Evolutionary conservation across 2,888 invertebrate species (phyloP).

Genomic region (Odontocolon sp.): DNA sequence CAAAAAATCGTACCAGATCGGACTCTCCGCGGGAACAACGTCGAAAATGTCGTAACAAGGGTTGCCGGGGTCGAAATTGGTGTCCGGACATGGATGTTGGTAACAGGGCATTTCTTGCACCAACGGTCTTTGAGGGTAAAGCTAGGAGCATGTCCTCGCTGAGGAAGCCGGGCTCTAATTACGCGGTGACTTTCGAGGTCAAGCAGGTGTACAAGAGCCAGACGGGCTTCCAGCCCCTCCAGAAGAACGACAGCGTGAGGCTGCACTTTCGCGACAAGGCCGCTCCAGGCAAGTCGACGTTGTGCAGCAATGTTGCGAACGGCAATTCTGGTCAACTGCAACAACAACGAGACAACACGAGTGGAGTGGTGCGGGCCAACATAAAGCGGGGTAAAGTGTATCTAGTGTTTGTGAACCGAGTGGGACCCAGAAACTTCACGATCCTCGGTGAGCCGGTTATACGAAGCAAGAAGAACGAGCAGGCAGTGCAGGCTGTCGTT

Average conservation of each 20-base stretch:
- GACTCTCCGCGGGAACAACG: conserved; percentile 77
- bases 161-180: conserved; percentile 82
- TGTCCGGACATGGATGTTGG: conserved; percentile 85
- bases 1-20: conserved; percentile 69
- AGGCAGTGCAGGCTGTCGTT: conserved; percentile 79
- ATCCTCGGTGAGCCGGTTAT: conserved; percentile 83
- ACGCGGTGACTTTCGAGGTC: conserved; percentile 86
- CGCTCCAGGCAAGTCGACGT: conserved; percentile 76
- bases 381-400: conserved; percentile 83
- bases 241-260: conserved; percentile 82
- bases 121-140: conserved; percentile 86
- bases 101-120: conserved; percentile 85
- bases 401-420: conserved; percentile 84
- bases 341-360: conserved; percentile 64
- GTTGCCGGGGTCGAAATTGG: conserved; percentile 75
- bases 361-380: conserved; percentile 82
- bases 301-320: conserved; percentile 74
- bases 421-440: conserved; percentile 83
- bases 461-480: conserved; percentile 80
- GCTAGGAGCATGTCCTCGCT: conserved; percentile 85
- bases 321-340: conserved; percentile 58
- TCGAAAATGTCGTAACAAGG: conserved; percentile 74
- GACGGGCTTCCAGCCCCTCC: conserved; percentile 79
- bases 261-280: conserved; percentile 82
- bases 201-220: conserved; percentile 85